Evolutionary conservation across 2,888 invertebrate genomes (phyloP).

Genomic region (Adelphocoris suturalis): DNA sequence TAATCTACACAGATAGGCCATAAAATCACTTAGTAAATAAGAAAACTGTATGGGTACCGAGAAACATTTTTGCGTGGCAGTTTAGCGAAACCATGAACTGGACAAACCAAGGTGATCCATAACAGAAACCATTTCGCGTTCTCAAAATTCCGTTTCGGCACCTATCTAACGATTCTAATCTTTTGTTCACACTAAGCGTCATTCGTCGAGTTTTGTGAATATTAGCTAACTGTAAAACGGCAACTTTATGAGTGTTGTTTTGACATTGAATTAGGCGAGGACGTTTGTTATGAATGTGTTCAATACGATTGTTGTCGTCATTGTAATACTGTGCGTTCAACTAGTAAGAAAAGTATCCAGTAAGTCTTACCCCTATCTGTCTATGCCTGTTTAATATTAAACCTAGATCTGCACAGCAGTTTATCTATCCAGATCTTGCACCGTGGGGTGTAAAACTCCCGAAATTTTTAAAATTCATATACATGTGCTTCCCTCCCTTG

Average conservation of each 20-base stretch:
- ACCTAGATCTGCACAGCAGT: no score
- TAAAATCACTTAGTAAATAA: no score
- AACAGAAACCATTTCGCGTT: neutral
- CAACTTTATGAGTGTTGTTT: slow-evolving; percentile 1
- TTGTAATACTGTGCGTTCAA: neutral
- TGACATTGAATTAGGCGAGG: neutral
- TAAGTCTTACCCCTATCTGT: neutral
- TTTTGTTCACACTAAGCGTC: neutral
- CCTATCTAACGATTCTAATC: neutral
- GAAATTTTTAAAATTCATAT: no score
- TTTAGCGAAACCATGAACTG: neutral
- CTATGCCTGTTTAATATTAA: no score
- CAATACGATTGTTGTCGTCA: neutral
- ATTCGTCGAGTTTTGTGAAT: neutral
- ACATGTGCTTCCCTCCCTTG: no score
- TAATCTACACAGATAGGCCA: no score
- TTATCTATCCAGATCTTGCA: no score
- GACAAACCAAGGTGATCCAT: neutral
- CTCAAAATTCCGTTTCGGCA: slow-evolving; percentile 1
- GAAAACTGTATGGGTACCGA: no score
- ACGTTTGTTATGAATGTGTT: slow-evolving; percentile 13
- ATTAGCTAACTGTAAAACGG: neutral
- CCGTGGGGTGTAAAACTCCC: no score
- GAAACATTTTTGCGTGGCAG: no score
- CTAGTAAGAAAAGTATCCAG: neutral